These are phyloP conservation scores for Aspidiotus destructor DNA, from an alignment of 2,888 invertebrate genomes.

Conservation along the genomic window DNA sequence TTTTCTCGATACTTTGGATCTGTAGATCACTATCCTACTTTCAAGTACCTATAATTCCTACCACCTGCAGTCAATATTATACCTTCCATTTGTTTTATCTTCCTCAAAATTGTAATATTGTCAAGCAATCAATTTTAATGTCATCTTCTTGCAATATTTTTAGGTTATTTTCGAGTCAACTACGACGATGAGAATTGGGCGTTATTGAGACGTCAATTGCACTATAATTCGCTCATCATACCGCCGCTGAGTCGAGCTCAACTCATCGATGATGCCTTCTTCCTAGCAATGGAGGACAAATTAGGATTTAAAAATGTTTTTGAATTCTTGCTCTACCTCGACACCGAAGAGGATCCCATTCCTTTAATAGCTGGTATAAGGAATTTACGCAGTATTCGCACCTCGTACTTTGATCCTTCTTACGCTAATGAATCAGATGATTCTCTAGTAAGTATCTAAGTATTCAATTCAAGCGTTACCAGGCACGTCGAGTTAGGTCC, in stretches of 20 bases:
- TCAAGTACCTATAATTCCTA: no score
- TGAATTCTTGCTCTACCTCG: conserved; percentile 50
- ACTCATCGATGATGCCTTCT: conserved; percentile 68
- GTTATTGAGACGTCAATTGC: conserved; percentile 55
- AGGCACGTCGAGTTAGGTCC: no score
- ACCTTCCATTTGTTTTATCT: background rate
- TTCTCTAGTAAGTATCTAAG: no score
- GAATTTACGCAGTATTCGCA: background rate
- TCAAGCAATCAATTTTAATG: background rate
- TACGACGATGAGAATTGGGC: conserved; percentile 62
- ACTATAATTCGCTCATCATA: conserved; percentile 46
- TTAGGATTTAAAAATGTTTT: conserved; percentile 54
- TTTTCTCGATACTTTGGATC: no score
- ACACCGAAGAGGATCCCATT: conserved; percentile 57
- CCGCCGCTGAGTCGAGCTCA: conserved; percentile 58
- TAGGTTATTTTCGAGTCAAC: conserved; percentile 59
- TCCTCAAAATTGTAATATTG: background rate
- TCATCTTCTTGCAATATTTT: background rate
- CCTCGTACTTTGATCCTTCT: no score
- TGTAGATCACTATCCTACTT: no score
- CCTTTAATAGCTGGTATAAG: conserved; percentile 43
- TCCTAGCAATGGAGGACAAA: conserved; percentile 55
- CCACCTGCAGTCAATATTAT: no score
- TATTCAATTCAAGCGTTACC: no score
- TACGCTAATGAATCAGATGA: no score